phyloP scores from a whole-genome alignment of 2,113 vertebrate species.

The Ochotona princeps region DNA sequence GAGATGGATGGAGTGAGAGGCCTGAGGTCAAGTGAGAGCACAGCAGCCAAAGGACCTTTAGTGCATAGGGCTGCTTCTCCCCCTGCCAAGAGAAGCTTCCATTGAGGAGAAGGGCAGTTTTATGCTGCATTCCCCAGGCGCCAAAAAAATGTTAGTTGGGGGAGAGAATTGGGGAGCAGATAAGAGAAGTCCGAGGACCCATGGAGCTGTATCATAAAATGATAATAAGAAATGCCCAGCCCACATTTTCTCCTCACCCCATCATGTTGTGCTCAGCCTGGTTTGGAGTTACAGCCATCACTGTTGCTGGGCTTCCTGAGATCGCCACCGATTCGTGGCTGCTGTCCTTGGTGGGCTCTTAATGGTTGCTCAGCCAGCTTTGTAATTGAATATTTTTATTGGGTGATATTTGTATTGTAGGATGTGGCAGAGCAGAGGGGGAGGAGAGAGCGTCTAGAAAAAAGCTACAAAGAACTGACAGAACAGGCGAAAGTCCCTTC shows the following conservation, averaged over 20 bases:
- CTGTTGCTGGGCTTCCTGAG: not conserved
- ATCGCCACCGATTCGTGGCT: not conserved
- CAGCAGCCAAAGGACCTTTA: constrained; percentile 76
- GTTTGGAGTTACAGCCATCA: not conserved
- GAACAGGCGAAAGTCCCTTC: not conserved
- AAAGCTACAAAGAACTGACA: not conserved
- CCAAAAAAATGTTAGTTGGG: constrained; percentile 54
- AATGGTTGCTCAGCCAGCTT: not conserved
- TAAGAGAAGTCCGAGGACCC: no score
- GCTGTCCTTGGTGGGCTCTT: not conserved
- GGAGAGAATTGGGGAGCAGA: no score
- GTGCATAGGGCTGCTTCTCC: constrained; percentile 54
- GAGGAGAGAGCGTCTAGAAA: no score
- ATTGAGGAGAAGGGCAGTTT: constrained; percentile 64
- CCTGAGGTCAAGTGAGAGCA: constrained; percentile 74
- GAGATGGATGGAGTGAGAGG: constrained; percentile 77
- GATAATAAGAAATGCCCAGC: not conserved
- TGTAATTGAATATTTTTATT: not conserved
- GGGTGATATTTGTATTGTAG: not conserved
- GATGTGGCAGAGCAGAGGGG: not conserved
- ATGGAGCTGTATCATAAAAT: no score
- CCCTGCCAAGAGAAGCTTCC: constrained; percentile 64
- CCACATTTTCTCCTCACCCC: not conserved
- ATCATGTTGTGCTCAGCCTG: constrained; percentile 24
- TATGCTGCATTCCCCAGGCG: not conserved